phyloP scores from a whole-genome alignment of 1,140 invertebrate species.

The Whitmania pigra region DNA sequence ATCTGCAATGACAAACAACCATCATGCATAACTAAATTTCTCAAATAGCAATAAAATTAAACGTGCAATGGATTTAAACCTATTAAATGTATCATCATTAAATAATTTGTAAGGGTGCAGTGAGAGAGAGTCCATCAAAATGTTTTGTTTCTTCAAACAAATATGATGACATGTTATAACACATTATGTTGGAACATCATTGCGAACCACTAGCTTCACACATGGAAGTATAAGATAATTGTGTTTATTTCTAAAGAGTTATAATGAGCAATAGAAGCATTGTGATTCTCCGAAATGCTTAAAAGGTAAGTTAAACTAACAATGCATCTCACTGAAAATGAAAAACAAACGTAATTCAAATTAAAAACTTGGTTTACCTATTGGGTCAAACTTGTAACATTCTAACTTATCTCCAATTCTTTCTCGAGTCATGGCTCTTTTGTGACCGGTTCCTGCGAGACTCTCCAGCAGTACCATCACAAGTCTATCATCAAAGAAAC shows the following conservation, averaged over 20 bases:
- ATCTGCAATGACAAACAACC: neutral
- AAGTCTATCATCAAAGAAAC: neutral
- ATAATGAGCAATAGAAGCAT: too few relatives aligned
- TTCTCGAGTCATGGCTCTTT: slow-evolving; percentile 52
- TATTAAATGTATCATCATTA: too few relatives aligned
- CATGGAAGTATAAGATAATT: neutral
- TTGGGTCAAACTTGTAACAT: slow-evolving; percentile 58
- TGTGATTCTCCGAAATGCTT: neutral
- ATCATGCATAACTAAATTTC: neutral
- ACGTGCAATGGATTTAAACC: too few relatives aligned
- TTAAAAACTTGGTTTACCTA: neutral
- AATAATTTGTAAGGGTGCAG: too few relatives aligned
- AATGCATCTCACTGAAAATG: neutral
- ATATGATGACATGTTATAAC: too few relatives aligned
- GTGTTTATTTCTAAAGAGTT: neutral
- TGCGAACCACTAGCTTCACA: neutral
- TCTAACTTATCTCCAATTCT: slow-evolving; percentile 65
- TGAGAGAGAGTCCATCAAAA: too few relatives aligned
- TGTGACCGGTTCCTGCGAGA: slow-evolving; percentile 57
- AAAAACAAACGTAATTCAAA: neutral
- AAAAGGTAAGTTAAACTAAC: neutral
- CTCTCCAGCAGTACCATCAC: slow-evolving; percentile 65
- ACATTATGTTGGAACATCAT: neutral
- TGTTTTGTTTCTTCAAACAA: too few relatives aligned
- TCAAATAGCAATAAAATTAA: neutral